Evolutionary conservation across 2,797 vertebrate genomes (phyloP), one percentile per base, ranked within the genome.

Genomic region (Chelon auratus): DNA sequence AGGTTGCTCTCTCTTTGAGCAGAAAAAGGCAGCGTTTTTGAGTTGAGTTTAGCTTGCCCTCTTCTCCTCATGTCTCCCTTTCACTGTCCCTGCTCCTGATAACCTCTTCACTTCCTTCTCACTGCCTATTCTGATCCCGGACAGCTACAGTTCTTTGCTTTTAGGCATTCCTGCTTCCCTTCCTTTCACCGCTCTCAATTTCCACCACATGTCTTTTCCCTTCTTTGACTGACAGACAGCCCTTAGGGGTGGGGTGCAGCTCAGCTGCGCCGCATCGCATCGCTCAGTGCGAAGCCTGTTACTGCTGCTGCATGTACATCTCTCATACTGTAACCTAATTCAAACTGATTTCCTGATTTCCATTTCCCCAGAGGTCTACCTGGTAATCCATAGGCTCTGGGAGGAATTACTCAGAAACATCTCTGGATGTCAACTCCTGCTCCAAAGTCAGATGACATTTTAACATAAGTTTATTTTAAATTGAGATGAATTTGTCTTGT

Each of bases 261-360:
- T 83, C 61, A 69, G n/a, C 71, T 60, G 71, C 12, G 30, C 64
- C 80, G 68, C 70, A 81, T 78, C 80, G 68, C 70, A 81, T 78
- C 72, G 84, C 79, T 74, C 67, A 57, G 57, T n/a, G 37, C 10
- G 33, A 74, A 62, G 65, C 17, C 62, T 55, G n/a, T 66, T 66
- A 62, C 14, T 22, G 61, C 68, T 66, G 60, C 77, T 54, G 47
- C 24, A 33, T 26, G 39, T 65, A 75, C 78, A 58, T 75, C 66
- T 64, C 58, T 22, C 0, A 11, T 74, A 80, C 66, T 62, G 68
- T 58, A 70, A 64, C 72, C 64, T 74, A 69, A 87, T 80, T 86
- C 76, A 72, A 75, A 67, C 60, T 39, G 70, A 82, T 87, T 86
- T 84, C 65, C 30, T 33, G 30, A 33, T 33, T 33, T 33, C 30